Percentiles rank a stretch among this genome's conserved stretches.
phyloP scores from a whole-genome alignment of 1,140 invertebrate genomes.

The Ruditapes philippinarum region DNA sequence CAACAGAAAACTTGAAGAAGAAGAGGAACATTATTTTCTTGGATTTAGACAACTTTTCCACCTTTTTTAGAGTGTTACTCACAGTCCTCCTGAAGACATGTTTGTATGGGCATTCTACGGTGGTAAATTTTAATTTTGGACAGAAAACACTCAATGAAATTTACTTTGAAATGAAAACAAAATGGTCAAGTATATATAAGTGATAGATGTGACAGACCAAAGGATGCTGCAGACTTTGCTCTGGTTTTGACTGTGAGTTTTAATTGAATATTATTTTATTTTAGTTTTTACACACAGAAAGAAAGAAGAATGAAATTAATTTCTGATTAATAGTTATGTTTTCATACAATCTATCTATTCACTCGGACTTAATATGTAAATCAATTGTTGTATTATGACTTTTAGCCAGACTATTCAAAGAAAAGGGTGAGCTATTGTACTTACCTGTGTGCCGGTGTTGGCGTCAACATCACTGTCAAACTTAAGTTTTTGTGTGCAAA shows the following conservation, averaged over 20 bases:
- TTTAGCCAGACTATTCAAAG: no score
- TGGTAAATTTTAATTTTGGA: not conserved
- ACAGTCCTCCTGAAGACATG: slow-evolving; percentile 53
- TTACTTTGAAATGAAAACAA: not conserved
- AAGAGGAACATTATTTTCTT: slow-evolving; percentile 71
- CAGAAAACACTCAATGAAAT: not conserved
- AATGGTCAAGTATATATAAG: slow-evolving; percentile 30
- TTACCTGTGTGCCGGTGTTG: no score
- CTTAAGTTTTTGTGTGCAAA: no score
- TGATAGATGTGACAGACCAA: slow-evolving; percentile 67
- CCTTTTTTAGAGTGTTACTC: slow-evolving; percentile 66
- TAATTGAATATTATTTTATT: no score
- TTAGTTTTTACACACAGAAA: no score
- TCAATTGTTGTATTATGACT: no score
- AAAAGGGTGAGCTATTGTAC: no score
- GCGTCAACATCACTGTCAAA: no score
- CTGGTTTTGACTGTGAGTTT: slow-evolving; percentile 69
- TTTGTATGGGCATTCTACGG: slow-evolving; percentile 74
- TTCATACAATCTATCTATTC: no score
- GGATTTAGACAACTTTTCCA: slow-evolving; percentile 68
- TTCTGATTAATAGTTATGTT: no score
- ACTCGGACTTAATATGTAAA: no score
- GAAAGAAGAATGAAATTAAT: no score
- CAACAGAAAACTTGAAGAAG: slow-evolving; percentile 35
- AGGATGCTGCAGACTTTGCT: slow-evolving; percentile 76